Percentiles rank a stretch among this genome's conserved stretches.
Evolutionary conservation across 2,888 invertebrate genomes (phyloP).

Genomic region (Graphium colonna): DNA sequence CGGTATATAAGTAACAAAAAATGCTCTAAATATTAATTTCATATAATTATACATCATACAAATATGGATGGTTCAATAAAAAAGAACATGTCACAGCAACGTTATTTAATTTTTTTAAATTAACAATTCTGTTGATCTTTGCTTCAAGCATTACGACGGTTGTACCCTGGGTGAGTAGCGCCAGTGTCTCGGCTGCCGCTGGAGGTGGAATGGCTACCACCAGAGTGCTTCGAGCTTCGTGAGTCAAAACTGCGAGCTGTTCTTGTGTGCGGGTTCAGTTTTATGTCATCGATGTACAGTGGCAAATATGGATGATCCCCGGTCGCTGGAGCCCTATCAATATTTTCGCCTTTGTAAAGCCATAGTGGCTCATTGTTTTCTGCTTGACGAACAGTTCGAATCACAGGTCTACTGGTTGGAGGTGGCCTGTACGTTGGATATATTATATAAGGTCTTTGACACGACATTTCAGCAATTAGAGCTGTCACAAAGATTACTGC

Average conservation of each 20-base stretch:
- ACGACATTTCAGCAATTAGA: conserved; percentile 31
- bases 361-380: conserved; percentile 30
- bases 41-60: no score
- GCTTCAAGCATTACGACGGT: conserved; percentile 39
- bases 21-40: no score
- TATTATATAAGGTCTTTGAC: conserved; percentile 32
- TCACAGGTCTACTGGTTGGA: conserved; percentile 25
- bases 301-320: conserved; percentile 37
- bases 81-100: no score
- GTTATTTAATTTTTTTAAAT: no score
- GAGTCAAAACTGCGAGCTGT: conserved; percentile 41
- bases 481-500: conserved; percentile 22
- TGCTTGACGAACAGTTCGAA: conserved; percentile 34
- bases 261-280: conserved; percentile 36
- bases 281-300: conserved; percentile 37
- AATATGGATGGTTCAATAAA: no score
- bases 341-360: conserved; percentile 32
- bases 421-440: conserved; percentile 37
- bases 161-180: conserved; percentile 42
- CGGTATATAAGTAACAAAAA: no score
- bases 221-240: conserved; percentile 39
- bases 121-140: no score
- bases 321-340: conserved; percentile 33
- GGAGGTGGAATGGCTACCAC: conserved; percentile 34
- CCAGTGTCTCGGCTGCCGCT: conserved; percentile 37